Evolutionary conservation across 2,888 invertebrate genomes (phyloP).

Genomic region (Parthenolecanium corni): DNA sequence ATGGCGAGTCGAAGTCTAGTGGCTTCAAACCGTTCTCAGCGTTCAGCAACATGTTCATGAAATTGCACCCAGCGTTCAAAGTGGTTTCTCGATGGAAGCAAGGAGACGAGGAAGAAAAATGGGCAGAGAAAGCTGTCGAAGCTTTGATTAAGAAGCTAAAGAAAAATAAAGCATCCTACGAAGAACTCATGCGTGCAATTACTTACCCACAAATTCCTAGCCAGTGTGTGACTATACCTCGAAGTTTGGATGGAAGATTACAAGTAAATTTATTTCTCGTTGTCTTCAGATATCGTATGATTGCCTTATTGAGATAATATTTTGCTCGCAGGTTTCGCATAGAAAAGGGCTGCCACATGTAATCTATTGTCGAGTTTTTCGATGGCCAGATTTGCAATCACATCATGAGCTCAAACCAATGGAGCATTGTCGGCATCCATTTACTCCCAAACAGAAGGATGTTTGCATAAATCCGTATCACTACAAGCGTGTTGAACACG

Average conservation of each 20-base stretch:
- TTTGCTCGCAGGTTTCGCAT: slow-evolving; percentile 54
- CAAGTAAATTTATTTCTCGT: slow-evolving; percentile 51
- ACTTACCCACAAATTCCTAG: slow-evolving; percentile 89
- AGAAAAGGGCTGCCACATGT: slow-evolving; percentile 97
- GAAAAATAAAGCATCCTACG: slow-evolving; percentile 89
- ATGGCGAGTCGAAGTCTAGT: slow-evolving; percentile 68
- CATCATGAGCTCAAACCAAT: slow-evolving; percentile 96
- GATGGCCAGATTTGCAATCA: slow-evolving; percentile 97
- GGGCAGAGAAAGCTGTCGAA: slow-evolving; percentile 97
- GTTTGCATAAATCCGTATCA: slow-evolving; percentile 99
- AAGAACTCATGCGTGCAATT: slow-evolving; percentile 81
- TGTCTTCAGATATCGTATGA: too few species aligned
- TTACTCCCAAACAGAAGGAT: slow-evolving; percentile 93
- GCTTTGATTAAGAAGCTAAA: slow-evolving; percentile 92
- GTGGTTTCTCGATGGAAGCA: slow-evolving; percentile 94
- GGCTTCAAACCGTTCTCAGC: slow-evolving; percentile 53
- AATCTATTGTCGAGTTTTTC: slow-evolving; percentile 97
- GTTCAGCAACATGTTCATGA: slow-evolving; percentile 86
- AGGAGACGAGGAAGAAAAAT: slow-evolving; percentile 96
- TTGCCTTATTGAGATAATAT: too few species aligned
- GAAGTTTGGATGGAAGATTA: slow-evolving; percentile 87
- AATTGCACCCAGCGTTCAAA: slow-evolving; percentile 91
- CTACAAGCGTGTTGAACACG: slow-evolving; percentile 93
- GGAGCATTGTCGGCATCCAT: slow-evolving; percentile 89
- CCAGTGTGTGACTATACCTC: slow-evolving; percentile 98